Conservation (phyloP, 2,797 vertebrate species). For the Pterois miles region DNA sequence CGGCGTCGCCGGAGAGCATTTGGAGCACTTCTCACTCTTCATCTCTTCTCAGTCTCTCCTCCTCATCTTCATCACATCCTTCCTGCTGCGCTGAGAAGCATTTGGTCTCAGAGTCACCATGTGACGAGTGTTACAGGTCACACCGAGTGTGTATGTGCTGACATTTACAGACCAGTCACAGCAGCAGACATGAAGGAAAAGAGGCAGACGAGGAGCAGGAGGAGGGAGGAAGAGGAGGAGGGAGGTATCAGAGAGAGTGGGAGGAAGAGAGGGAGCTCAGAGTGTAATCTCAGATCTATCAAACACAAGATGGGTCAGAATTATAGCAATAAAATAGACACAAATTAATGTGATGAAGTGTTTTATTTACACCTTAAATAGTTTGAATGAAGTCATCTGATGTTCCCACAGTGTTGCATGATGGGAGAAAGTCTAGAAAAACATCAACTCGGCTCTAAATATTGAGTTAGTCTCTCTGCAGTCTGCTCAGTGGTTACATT, state of each 20-base stretch:
- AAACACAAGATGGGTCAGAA: background rate
- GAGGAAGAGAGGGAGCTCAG: background rate
- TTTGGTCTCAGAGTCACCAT: conserved; percentile 33
- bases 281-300: background rate
- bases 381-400: too few relatives aligned
- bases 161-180: conserved; percentile 54
- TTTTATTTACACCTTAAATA: too few relatives aligned
- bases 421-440: too few relatives aligned
- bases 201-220: background rate
- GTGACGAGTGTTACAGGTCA: conserved; percentile 22
- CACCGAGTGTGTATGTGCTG: conserved; percentile 9
- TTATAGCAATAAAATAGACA: background rate
- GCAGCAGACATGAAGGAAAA: conserved; percentile 29
- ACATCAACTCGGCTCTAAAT: too few relatives aligned
- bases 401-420: too few relatives aligned
- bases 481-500: too few relatives aligned
- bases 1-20: too few relatives aligned
- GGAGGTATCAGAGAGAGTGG: too few relatives aligned
- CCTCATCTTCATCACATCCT: background rate
- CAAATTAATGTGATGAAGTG: background rate
- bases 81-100: conserved; percentile 34
- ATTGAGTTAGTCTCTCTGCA: too few relatives aligned
- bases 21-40: background rate
- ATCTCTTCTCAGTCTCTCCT: background rate
- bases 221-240: background rate